These are phyloP conservation scores for Camponotus vicinus DNA, from an alignment of 1,140 invertebrate species.

Conservation along the genomic window DNA sequence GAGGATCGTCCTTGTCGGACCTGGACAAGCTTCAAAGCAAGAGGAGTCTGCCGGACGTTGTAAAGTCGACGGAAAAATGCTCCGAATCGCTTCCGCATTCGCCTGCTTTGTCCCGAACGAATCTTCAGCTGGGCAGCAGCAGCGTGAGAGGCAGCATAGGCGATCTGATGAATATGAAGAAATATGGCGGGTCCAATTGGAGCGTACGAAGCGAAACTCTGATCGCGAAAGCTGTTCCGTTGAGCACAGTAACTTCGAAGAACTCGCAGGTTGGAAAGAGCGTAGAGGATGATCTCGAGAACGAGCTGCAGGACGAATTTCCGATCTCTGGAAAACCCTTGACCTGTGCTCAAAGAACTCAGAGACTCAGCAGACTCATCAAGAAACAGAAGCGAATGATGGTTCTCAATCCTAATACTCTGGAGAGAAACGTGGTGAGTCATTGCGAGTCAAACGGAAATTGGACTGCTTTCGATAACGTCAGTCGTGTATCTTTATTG, in stretches of 20 bases:
- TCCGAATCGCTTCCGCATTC: constrained; percentile 86
- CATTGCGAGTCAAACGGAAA: background rate
- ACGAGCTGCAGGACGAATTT: constrained; percentile 78
- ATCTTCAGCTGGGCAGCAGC: constrained; percentile 82
- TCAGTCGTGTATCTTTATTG: background rate
- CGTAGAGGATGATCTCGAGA: constrained; percentile 81
- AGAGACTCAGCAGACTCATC: constrained; percentile 89
- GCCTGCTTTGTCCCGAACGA: constrained; percentile 86
- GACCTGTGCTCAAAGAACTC: constrained; percentile 89
- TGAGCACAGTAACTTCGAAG: constrained; percentile 90
- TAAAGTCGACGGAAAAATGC: constrained; percentile 86
- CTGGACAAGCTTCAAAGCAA: constrained; percentile 88
- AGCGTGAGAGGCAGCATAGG: constrained; percentile 89
- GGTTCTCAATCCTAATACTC: constrained; percentile 45
- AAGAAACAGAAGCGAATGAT: constrained; percentile 83
- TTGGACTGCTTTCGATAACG: background rate
- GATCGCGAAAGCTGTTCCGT: constrained; percentile 90
- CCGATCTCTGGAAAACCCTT: constrained; percentile 77
- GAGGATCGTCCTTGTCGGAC: constrained; percentile 91
- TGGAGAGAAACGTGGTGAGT: constrained; percentile 65
- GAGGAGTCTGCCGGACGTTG: constrained; percentile 82
- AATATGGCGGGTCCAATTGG: constrained; percentile 90
- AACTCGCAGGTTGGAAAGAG: constrained; percentile 79
- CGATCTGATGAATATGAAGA: constrained; percentile 92
- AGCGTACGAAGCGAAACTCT: constrained; percentile 89